Percentiles rank a stretch among this genome's conserved stretches.
phyloP scores from a whole-genome alignment of 1,140 invertebrate species.

The Pararge aegeria region DNA sequence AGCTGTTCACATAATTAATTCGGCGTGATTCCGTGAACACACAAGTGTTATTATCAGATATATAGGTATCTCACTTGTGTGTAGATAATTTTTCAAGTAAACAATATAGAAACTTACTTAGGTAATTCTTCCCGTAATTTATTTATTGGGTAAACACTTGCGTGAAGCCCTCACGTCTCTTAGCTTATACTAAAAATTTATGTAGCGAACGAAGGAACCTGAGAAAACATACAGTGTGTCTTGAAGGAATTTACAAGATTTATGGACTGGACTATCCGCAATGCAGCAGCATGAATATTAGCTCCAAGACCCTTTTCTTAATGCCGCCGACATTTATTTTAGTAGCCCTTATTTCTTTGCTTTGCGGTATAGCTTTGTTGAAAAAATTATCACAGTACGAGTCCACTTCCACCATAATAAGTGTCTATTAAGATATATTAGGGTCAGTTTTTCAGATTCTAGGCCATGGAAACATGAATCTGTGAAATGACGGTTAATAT shows the following conservation, averaged over 20 bases:
- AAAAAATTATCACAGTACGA: too few relatives aligned
- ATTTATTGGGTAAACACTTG: neutral
- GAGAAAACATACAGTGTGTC: conserved; percentile 2
- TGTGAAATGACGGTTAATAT: too few relatives aligned
- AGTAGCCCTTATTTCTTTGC: neutral
- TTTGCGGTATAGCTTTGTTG: neutral
- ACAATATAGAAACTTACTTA: neutral
- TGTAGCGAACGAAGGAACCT: neutral
- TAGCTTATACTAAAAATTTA: neutral
- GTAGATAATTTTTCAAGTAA: neutral
- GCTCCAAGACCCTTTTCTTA: conserved; percentile 4
- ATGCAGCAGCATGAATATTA: conserved; percentile 7
- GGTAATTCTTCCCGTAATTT: neutral
- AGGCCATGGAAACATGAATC: too few relatives aligned
- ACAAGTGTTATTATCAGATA: too few relatives aligned
- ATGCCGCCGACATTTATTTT: neutral
- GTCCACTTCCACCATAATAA: too few relatives aligned
- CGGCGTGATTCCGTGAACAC: too few relatives aligned
- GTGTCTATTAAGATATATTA: too few relatives aligned
- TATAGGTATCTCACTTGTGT: too few relatives aligned
- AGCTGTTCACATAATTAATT: too few relatives aligned
- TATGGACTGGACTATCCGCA: conserved; percentile 5
- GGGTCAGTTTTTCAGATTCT: too few relatives aligned
- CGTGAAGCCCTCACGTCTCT: neutral
- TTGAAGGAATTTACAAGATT: conserved; percentile 7